Evolutionary conservation across 2,113 vertebrate species (phyloP), one percentile per base, ranked within the genome.

Genomic region (Irena cyanogastra): DNA sequence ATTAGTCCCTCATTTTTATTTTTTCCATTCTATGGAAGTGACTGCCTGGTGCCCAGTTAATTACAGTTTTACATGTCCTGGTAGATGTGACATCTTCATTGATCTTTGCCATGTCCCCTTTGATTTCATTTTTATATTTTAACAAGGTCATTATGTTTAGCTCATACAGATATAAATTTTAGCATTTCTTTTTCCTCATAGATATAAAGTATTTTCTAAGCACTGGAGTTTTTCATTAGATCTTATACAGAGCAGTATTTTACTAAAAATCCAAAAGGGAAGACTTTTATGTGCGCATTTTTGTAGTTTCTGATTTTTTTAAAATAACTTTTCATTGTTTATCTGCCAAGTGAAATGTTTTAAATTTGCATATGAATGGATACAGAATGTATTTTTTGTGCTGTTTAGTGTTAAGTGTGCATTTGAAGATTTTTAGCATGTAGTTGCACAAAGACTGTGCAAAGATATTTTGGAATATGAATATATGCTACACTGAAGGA

Each of bases 191-290:
- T 97, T 97, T 92, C 93, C 93, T 97, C 96, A 94, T 94, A 94
- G 84, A 95, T 95, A 89, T 18, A 95, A 94, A 95, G 87, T 97
- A 97, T 98, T 98, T 98, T 98, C 95, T 98, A 98, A 98, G 94
- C 97, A 97, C 98, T 97, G 98, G 97, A 98, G 96, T 97, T 98
- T 98, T 98, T 98, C 98, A 98, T 98, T 97, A 97, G 96, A 97
- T 98, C 97, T 98, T 98, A 97, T 98, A 98, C 96, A 98, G 96
- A 98, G 97, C 96, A 97, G 96, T 98, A 98, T 98, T 98, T 98
- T 98, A 98, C 98, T 98, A 98, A 98, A 97, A 97, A 96, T 97
- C 89, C 90, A 97, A 98, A 98, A 98, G 97, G 98, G 97, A 98
- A 97, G 94, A 98, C 93, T 97, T 98, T 97, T 98, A 97, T 97